These are phyloP conservation scores for Gephyroberyx darwinii DNA, from an alignment of 2,797 vertebrate species.

Conservation along the genomic window DNA sequence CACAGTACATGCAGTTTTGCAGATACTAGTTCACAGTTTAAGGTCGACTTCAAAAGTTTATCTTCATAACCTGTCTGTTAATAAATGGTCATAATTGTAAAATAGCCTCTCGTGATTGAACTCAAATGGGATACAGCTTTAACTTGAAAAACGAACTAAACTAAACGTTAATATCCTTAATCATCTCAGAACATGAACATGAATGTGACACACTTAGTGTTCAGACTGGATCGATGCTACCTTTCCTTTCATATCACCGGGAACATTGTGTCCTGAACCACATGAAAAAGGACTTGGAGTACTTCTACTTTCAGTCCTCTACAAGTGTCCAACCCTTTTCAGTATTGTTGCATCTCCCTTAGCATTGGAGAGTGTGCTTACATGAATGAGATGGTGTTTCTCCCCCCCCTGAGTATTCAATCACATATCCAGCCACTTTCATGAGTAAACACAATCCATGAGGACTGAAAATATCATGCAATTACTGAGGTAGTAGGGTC, in stretches of 20 bases:
- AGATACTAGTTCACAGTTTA: too few species aligned
- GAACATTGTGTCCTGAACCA: constrained; percentile 3
- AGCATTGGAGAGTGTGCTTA: neutral
- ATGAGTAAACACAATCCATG: constrained; percentile 4
- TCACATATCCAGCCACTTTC: constrained; percentile 30
- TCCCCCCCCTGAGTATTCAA: constrained; percentile 19
- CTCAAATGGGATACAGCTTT: neutral
- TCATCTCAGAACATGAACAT: neutral
- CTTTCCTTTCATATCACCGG: neutral
- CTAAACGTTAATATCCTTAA: too few species aligned
- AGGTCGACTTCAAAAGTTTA: too few species aligned
- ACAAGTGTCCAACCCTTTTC: constrained; percentile 6
- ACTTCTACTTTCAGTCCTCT: constrained; percentile 11
- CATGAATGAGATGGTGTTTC: constrained; percentile 5
- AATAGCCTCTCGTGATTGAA: too few species aligned
- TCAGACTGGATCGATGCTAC: neutral
- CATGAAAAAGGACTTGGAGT: constrained; percentile 6
- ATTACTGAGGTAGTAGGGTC: neutral
- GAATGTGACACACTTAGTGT: constrained; percentile 6
- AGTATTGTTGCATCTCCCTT: neutral
- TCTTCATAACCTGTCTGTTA: too few species aligned
- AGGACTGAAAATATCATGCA: constrained; percentile 11
- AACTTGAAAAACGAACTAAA: neutral
- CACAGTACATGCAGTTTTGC: too few species aligned
- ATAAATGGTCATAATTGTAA: too few species aligned